These are phyloP conservation scores for Timema cristinae DNA, from an alignment of 2,888 invertebrate genomes.

Conservation along the genomic window DNA sequence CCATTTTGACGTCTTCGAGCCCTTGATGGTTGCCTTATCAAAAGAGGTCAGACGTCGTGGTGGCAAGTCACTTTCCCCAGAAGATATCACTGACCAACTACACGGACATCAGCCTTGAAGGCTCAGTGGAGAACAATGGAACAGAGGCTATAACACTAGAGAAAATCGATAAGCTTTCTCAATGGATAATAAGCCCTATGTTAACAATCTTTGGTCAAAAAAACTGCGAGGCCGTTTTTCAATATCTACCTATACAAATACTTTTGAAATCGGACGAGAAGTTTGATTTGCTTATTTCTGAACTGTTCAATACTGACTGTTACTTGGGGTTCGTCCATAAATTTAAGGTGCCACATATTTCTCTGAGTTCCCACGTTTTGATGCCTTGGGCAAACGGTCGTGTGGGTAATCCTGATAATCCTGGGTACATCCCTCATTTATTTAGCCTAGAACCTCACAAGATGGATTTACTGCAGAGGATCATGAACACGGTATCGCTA, in stretches of 20 bases:
- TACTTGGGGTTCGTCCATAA: constrained; percentile 61
- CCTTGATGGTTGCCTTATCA: constrained; percentile 20
- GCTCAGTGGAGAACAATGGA: constrained; percentile 5
- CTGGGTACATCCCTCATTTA: constrained; percentile 51
- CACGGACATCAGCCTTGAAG: constrained; percentile 22
- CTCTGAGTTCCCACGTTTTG: constrained; percentile 54
- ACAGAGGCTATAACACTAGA: background rate
- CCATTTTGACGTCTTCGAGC: constrained; percentile 26
- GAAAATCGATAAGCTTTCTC: background rate
- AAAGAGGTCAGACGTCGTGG: constrained; percentile 22
- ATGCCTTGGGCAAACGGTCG: constrained; percentile 59
- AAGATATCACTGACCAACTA: constrained; percentile 21
- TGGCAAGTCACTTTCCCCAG: constrained; percentile 25
- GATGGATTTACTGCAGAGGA: constrained; percentile 24
- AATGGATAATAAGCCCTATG: background rate
- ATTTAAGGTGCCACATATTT: constrained; percentile 53
- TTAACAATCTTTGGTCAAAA: background rate
- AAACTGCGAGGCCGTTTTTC: background rate
- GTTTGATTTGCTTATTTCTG: constrained; percentile 64
- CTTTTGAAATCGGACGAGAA: constrained; percentile 33
- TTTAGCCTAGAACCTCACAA: constrained; percentile 41
- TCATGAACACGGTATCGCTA: constrained; percentile 17
- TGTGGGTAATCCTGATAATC: constrained; percentile 56
- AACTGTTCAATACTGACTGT: constrained; percentile 70
- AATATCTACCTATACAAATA: background rate